Evolutionary conservation across 2,797 vertebrate species (phyloP).

Genomic region (Alca torda): DNA sequence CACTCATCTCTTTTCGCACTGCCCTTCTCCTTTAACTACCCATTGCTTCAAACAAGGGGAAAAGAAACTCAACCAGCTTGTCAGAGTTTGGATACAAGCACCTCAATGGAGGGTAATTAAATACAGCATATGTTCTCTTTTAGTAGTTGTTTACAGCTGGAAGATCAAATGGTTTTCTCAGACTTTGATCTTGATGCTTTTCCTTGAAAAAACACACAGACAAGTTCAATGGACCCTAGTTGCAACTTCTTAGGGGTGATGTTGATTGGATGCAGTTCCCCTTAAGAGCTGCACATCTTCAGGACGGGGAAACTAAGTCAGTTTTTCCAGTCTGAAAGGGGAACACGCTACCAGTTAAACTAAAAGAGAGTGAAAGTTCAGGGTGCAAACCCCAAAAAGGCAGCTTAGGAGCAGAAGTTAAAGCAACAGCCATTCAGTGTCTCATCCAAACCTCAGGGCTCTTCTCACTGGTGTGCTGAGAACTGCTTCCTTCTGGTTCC

Average conservation of each 20-base stretch:
- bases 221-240: not conserved
- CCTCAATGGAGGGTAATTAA: conserved; percentile 37
- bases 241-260: not conserved
- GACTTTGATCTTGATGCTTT: conserved; percentile 51
- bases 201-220: not conserved
- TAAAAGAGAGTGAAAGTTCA: not conserved
- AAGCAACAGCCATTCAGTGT: not conserved
- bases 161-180: conserved; percentile 50
- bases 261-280: not conserved
- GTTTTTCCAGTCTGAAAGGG: not conserved
- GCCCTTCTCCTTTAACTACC: not conserved
- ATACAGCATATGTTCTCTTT: not conserved
- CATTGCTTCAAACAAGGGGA: not conserved
- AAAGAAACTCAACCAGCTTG: not conserved
- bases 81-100: not conserved
- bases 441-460: not conserved
- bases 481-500: fast-evolving
- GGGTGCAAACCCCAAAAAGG: not conserved
- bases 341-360: not conserved
- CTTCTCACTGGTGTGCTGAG: fast-evolving
- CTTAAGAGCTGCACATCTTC: not conserved
- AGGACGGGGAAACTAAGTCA: not conserved
- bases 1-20: not conserved
- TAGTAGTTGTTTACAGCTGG: conserved; percentile 44
- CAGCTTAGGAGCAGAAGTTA: not conserved